Conservation (phyloP, 2,888 invertebrate species). For the Morinoia aosen region DNA sequence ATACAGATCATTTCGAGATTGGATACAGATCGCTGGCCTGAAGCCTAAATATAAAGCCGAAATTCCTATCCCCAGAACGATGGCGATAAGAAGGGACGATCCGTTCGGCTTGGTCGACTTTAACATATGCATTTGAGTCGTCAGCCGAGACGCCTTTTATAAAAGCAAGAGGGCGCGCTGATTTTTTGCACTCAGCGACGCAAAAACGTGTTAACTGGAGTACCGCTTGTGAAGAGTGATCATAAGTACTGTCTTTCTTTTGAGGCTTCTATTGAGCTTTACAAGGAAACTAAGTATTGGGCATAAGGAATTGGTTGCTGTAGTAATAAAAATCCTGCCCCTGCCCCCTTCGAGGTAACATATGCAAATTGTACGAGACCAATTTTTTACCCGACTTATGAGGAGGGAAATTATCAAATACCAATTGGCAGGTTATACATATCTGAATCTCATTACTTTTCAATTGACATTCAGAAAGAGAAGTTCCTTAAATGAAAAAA, state of each 20-base stretch:
- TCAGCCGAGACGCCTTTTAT: neutral
- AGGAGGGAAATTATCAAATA: neutral
- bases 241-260: no score
- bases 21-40: neutral
- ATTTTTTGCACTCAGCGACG: neutral
- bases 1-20: constrained; percentile 4
- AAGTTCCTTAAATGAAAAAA: neutral
- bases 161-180: neutral
- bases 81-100: neutral
- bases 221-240: neutral
- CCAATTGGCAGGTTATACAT: neutral
- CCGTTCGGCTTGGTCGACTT: neutral
- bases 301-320: neutral
- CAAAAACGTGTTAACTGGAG: neutral
- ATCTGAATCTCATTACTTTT: neutral
- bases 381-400: neutral
- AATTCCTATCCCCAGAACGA: neutral
- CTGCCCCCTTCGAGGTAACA: neutral
- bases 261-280: no score
- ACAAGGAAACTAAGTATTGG: neutral
- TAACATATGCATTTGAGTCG: neutral
- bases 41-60: neutral
- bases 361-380: neutral
- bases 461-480: neutral
- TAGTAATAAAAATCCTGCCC: neutral